phyloP scores from a whole-genome alignment of 2,113 vertebrate species.

The Callaeas wilsoni region DNA sequence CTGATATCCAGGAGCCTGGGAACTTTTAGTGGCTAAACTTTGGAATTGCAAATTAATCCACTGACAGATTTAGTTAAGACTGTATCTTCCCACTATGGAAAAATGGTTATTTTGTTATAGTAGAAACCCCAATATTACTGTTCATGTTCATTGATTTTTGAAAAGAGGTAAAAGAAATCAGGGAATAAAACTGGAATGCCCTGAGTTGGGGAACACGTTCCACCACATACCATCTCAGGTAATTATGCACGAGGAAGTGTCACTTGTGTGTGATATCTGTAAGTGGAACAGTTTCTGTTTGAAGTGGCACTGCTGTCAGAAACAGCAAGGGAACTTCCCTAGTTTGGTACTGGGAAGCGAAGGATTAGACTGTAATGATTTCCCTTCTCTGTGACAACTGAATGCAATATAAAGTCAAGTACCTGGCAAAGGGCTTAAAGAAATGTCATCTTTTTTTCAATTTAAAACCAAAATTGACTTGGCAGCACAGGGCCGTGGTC shows the following conservation, averaged over 20 bases:
- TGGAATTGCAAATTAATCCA: background rate
- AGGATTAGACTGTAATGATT: background rate
- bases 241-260: background rate
- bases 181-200: background rate
- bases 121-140: background rate
- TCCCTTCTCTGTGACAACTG: background rate
- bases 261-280: background rate
- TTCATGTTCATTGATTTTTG: background rate
- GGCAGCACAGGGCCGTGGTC: background rate
- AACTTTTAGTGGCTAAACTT: background rate
- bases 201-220: background rate
- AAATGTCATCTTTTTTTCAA: background rate
- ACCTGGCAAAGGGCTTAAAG: background rate
- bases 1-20: background rate
- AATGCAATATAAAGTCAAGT: background rate
- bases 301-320: background rate
- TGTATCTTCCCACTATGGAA: background rate
- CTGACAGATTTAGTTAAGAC: background rate
- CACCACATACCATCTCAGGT: background rate
- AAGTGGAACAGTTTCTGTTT: background rate
- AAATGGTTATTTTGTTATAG: background rate
- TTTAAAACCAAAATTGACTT: background rate
- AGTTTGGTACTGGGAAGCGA: background rate
- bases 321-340: background rate
- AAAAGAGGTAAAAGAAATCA: background rate